Conservation (phyloP, 1,140 invertebrate species). For the Psilanteris sp. region DNA sequence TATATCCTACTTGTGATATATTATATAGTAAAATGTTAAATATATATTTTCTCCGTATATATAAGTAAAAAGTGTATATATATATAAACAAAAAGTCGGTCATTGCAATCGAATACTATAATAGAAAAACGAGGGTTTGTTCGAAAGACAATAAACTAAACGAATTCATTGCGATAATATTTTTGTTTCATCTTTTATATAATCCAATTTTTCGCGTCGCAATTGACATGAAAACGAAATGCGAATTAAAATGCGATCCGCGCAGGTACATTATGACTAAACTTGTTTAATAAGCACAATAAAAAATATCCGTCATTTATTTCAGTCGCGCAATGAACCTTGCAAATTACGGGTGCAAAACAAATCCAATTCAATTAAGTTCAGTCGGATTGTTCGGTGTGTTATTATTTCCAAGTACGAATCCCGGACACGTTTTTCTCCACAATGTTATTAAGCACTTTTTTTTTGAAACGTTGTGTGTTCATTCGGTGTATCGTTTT, state of each 20-base stretch:
- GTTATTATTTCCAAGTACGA: conserved; percentile 44
- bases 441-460: conserved; percentile 20
- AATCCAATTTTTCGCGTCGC: conserved; percentile 23
- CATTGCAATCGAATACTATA: too few species aligned
- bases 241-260: conserved; percentile 1
- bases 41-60: too few species aligned
- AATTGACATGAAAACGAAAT: conserved; percentile 11
- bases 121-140: conserved; percentile 12
- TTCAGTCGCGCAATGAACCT: conserved; percentile 42
- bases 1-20: too few species aligned
- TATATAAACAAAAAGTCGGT: too few species aligned
- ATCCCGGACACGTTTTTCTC: conserved; percentile 37
- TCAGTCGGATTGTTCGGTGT: conserved; percentile 42
- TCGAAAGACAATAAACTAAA: conserved; percentile 13
- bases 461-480: conserved; percentile 31
- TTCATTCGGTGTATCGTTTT: not conserved
- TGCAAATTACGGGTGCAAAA: conserved; percentile 50
- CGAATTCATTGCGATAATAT: conserved; percentile 18
- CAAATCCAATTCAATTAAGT: conserved; percentile 51
- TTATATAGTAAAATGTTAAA: too few species aligned
- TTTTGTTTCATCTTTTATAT: conserved; percentile 45
- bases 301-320: conserved; percentile 53
- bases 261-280: conserved; percentile 45
- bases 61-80: too few species aligned
- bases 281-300: conserved; percentile 51